Percentiles rank a stretch among this genome's conserved stretches.
Conservation (phyloP, 2,888 invertebrate species). For the Polyommatus iphigenia region DNA sequence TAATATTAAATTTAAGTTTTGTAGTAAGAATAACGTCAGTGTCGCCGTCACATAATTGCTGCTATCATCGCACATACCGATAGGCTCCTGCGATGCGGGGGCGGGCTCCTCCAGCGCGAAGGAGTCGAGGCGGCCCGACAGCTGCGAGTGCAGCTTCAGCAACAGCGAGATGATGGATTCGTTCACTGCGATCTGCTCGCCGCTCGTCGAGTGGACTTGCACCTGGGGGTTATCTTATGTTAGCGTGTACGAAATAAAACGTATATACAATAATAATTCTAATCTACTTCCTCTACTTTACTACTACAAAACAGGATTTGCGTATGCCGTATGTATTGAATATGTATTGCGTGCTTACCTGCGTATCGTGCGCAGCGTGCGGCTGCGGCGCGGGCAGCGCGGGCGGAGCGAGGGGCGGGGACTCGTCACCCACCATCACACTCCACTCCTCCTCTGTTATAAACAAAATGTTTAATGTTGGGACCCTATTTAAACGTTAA, state of each 20-base stretch:
- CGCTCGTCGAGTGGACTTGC: constrained; percentile 61
- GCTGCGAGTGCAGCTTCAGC: constrained; percentile 93
- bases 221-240: constrained; percentile 46
- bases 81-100: constrained; percentile 55
- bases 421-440: constrained; percentile 51
- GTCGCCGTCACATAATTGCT: too few species aligned
- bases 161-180: constrained; percentile 95
- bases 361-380: constrained; percentile 53
- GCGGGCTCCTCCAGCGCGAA: constrained; percentile 82
- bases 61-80: constrained; percentile 50
- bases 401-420: constrained; percentile 48
- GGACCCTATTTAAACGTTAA: too few species aligned
- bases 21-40: too few species aligned
- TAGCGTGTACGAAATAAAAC: neutral
- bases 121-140: constrained; percentile 91
- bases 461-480: too few species aligned
- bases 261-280: neutral
- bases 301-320: neutral
- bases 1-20: too few species aligned
- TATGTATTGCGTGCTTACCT: constrained; percentile 36
- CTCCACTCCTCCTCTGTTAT: constrained; percentile 49
- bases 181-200: constrained; percentile 83
- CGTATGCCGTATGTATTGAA: too few species aligned
- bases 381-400: constrained; percentile 42
- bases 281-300: neutral